These are phyloP conservation scores for Sebastes iracundus DNA, from an alignment of 2,797 vertebrate genomes.

Conservation along the genomic window DNA sequence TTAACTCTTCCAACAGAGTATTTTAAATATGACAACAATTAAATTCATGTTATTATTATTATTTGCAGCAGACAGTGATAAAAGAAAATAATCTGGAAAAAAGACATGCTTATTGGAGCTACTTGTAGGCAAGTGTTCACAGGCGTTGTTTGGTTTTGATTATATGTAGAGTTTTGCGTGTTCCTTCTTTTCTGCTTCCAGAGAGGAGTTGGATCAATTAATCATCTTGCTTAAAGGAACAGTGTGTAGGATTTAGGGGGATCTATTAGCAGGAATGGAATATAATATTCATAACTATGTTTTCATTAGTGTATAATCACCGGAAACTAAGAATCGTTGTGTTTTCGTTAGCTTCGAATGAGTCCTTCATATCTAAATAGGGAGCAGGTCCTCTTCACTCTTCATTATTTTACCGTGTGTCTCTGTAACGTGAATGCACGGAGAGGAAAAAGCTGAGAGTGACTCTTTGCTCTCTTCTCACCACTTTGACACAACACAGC, in stretches of 20 bases:
- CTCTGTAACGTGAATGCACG: too few relatives aligned
- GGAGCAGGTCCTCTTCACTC: too few relatives aligned
- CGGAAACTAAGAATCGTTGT: too few relatives aligned
- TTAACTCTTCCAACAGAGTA: neutral
- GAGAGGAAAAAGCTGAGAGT: too few relatives aligned
- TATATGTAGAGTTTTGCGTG: neutral
- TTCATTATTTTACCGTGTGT: too few relatives aligned
- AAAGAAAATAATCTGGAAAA: neutral
- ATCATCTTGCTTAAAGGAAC: neutral
- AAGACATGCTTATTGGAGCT: neutral
- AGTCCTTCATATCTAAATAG: fast-evolving
- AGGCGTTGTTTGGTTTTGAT: neutral
- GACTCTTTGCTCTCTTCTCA: too few relatives aligned
- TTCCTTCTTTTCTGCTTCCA: neutral
- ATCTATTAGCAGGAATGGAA: too few relatives aligned
- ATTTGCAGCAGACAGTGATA: neutral
- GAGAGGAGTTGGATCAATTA: neutral
- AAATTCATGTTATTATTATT: neutral
- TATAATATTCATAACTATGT: too few relatives aligned
- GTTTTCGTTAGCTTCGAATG: too few relatives aligned
- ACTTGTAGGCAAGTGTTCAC: neutral
- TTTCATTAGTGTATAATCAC: too few relatives aligned
- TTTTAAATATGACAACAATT: neutral
- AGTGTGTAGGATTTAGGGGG: too few relatives aligned
- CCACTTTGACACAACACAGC: too few relatives aligned